Percentiles rank a stretch among this genome's conserved stretches.
Evolutionary conservation across 2,113 vertebrate species (phyloP).

Genomic region (Rhinoderma darwinii): DNA sequence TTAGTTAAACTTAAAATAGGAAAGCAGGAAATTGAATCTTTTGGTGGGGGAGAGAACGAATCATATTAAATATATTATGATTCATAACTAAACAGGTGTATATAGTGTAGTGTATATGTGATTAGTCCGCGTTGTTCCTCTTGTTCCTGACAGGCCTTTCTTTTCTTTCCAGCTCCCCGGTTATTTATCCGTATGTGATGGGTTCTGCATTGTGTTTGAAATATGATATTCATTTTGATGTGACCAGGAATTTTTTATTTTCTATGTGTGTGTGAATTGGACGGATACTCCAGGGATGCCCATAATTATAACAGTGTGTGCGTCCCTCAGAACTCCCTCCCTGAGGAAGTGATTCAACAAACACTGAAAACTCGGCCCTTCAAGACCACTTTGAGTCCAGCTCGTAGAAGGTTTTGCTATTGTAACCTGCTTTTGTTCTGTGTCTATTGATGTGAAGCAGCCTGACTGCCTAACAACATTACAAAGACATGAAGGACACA

Average conservation of each 20-base stretch:
- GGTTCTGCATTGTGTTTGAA: conserved; percentile 52
- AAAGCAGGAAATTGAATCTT: conserved; percentile 12
- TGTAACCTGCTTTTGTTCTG: conserved; percentile 57
- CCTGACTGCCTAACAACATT: conserved; percentile 42
- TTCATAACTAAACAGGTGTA: conserved; percentile 48
- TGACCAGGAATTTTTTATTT: conserved; percentile 46
- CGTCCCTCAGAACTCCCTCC: conserved; percentile 52
- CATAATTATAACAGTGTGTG: conserved; percentile 58
- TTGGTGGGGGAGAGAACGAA: neutral
- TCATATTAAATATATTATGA: conserved; percentile 20
- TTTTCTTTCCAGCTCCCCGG: conserved; percentile 45
- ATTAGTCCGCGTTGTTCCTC: neutral
- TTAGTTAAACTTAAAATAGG: neutral
- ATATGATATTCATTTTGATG: conserved; percentile 54
- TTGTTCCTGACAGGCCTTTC: conserved; percentile 43
- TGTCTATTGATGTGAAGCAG: conserved; percentile 49
- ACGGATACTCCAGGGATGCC: conserved; percentile 43
- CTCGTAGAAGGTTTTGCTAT: conserved; percentile 34
- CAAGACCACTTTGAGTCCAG: conserved; percentile 35
- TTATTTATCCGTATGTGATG: conserved; percentile 38
- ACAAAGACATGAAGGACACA: conserved; percentile 13
- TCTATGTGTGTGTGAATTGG: conserved; percentile 50
- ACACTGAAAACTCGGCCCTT: conserved; percentile 30
- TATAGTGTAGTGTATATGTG: neutral
- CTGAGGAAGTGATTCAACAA: conserved; percentile 54